A percentile compares a stretch with the other conserved stretches of the same genome.
Conservation (phyloP, 2,113 vertebrate species). For the Hippopotamus amphibius region DNA sequence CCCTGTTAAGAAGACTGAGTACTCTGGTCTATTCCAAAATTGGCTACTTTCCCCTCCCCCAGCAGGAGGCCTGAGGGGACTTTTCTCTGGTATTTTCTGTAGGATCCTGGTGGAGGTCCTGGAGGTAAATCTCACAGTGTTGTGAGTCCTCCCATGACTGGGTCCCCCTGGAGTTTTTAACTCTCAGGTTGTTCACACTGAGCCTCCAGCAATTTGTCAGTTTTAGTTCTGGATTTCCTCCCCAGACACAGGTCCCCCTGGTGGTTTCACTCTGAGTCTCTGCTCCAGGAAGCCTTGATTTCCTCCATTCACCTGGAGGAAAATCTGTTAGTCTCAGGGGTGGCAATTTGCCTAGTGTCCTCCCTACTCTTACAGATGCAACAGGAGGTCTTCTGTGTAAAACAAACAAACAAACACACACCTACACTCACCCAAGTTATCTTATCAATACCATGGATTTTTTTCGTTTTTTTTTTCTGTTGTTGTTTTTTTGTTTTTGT, state of each 20-base stretch:
- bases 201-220: not conserved
- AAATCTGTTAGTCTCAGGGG: not conserved
- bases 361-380: not conserved
- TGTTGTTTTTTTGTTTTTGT: too few species aligned
- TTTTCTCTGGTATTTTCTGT: not conserved
- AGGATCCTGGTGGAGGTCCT: not conserved
- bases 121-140: not conserved
- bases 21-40: not conserved
- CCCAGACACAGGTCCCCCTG: fast-evolving
- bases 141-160: not conserved
- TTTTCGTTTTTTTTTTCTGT: too few species aligned
- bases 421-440: too few species aligned
- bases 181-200: not conserved
- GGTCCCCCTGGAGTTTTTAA: not conserved
- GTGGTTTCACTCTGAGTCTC: not conserved
- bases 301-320: not conserved
- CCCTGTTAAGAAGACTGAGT: not conserved
- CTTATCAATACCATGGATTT: not conserved
- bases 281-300: not conserved
- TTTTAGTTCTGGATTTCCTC: not conserved
- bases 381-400: not conserved
- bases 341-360: not conserved
- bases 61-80: not conserved
- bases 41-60: not conserved
- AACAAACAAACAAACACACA: too few species aligned